A percentile compares a stretch with the other conserved stretches of the same genome.
Conservation (phyloP, 2,888 invertebrate genomes). For the Slavum lentiscoides region DNA sequence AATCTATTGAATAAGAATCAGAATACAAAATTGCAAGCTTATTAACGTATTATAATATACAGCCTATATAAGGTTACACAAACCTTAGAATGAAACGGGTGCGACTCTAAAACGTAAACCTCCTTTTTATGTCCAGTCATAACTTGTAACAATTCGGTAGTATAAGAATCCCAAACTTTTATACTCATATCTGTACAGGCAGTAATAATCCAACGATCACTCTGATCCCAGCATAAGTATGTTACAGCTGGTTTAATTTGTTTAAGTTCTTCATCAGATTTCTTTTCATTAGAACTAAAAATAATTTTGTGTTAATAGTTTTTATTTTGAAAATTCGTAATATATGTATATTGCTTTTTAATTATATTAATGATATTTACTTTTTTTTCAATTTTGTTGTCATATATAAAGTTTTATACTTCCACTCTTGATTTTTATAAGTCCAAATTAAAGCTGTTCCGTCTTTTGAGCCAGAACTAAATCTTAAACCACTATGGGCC, state of each 20-base stretch:
- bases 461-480: constrained; percentile 94
- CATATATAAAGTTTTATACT: constrained; percentile 75
- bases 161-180: constrained; percentile 79
- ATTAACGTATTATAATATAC: neutral
- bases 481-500: constrained; percentile 83
- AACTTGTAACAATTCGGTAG: constrained; percentile 68
- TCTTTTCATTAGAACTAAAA: constrained; percentile 35
- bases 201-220: constrained; percentile 85
- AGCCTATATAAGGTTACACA: constrained; percentile 7
- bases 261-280: constrained; percentile 55
- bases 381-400: constrained; percentile 63
- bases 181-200: constrained; percentile 90
- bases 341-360: neutral
- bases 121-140: constrained; percentile 87
- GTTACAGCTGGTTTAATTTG: constrained; percentile 71
- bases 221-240: constrained; percentile 94
- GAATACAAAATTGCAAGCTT: neutral
- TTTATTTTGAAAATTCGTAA: constrained; percentile 1
- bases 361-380: constrained; percentile 9
- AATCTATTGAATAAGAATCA: constrained; percentile 62
- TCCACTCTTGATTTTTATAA: constrained; percentile 88
- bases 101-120: constrained; percentile 90
- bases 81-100: constrained; percentile 75
- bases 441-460: constrained; percentile 93
- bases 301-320: neutral